phyloP scores from a whole-genome alignment of 2,797 vertebrate genomes.

The Epinephelus coioides region DNA sequence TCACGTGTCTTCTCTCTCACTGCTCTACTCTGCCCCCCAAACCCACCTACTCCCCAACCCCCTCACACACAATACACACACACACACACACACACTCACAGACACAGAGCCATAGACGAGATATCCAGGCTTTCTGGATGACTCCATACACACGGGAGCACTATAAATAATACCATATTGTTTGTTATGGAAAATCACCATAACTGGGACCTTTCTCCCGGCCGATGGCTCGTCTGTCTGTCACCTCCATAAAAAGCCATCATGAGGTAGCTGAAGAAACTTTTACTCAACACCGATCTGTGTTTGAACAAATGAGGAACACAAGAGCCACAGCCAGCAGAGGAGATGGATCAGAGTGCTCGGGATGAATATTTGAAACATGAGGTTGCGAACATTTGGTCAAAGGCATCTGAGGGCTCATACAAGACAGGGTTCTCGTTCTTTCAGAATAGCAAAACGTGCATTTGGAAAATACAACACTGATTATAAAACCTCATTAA shows the following conservation, averaged over 20 bases:
- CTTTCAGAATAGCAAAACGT: background rate
- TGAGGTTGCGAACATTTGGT: background rate
- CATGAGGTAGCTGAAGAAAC: background rate
- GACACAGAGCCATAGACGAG: background rate
- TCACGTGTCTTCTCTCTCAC: slow-evolving; percentile 1
- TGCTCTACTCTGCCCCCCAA: background rate
- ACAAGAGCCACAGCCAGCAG: background rate
- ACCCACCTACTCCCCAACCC: background rate
- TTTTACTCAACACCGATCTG: background rate
- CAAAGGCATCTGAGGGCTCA: too few relatives aligned
- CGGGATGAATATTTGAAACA: background rate
- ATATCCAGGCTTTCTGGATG: slow-evolving; percentile 26
- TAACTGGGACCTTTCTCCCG: slow-evolving; percentile 44
- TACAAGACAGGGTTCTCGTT: background rate
- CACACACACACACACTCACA: slow-evolving; percentile 11
- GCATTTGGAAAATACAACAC: background rate
- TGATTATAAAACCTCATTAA: background rate
- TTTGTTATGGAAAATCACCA: slow-evolving; percentile 78
- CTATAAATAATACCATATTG: slow-evolving; percentile 67
- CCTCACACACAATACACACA: slow-evolving; percentile 13
- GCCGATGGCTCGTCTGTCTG: background rate
- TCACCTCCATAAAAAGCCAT: background rate
- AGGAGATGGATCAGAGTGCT: background rate
- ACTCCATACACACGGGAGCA: slow-evolving; percentile 20
- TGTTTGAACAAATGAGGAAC: background rate